Evolutionary conservation across 2,888 invertebrate genomes (phyloP), one percentile per base, ranked within the genome.

Genomic region (Thecocarcelia acutangulata): DNA sequence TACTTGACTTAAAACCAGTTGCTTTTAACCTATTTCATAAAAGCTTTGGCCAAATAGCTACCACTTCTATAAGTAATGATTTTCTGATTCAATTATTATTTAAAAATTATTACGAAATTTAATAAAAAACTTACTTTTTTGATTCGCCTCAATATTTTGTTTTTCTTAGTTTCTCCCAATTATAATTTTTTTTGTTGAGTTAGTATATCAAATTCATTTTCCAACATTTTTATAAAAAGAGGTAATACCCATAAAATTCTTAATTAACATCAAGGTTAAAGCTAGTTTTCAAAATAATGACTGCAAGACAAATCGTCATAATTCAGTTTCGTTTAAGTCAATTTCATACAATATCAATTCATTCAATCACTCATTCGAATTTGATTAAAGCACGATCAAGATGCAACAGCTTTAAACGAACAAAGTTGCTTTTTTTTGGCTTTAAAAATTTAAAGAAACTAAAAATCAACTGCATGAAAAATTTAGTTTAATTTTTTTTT

Each of bases 311-410:
- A 70, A 48, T 58, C 8, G 28, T 17, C 19, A 17, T 2, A 50
- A 52, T 9, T 69, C n/a, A 24, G 17, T 12, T 40, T 48, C 15
- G 12, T 46, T 33, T 4, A 42, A 70, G n/a, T 28, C 24, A 72
- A 52, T 42, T 61, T 52, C 4, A 5, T 52, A n/a, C 44, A 52
- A 61, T 61, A 61, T 52, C 61, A 61, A 58, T 37, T 48, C 70
- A 50, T 42, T 44, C 56, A 44, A 52, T 63, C 52, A 79, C 19
- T 79, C 64, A 73, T 46, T 61, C 48, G 17, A 48, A 42, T 73
- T 66, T 80, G 79, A 79, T 70, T 70, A 44, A 46, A 59, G 70
- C 80, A 75, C 74, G 80, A 74, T 80, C 74, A 63, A 69, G 74
- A 80, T 75, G 68, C 74, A 70, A 75, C 61, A 33, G 64, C 70